Evolutionary conservation across 1,140 invertebrate species (phyloP).

Genomic region (Drosophila nasuta): DNA sequence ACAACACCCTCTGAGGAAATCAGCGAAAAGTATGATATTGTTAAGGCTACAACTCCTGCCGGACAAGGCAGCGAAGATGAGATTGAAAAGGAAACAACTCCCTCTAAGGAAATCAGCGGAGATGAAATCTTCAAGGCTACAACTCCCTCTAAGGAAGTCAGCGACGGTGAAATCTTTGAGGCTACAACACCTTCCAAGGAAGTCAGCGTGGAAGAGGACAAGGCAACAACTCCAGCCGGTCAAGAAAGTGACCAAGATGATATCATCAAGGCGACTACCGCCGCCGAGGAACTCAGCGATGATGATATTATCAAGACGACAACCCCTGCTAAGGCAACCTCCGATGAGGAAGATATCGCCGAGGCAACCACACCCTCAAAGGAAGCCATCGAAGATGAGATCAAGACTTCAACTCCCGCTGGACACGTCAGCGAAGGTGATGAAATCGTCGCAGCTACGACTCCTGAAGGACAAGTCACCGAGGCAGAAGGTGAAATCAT

Average conservation of each 20-base stretch:
- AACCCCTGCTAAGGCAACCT: conserved; percentile 39
- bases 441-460: conserved; percentile 2
- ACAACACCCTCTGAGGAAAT: conserved; percentile 4
- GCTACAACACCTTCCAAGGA: conserved; percentile 9
- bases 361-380: conserved; percentile 17
- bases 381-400: conserved; percentile 3
- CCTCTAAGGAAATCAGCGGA: not conserved
- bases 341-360: conserved; percentile 1
- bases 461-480: not conserved
- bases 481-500: not conserved
- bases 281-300: conserved; percentile 2
- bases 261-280: conserved; percentile 9
- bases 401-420: conserved; percentile 24
- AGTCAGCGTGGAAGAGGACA: not conserved
- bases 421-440: conserved; percentile 15
- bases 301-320: conserved; percentile 28
- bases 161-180: conserved; percentile 2
- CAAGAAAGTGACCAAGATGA: conserved; percentile 7
- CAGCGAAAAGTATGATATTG: not conserved
- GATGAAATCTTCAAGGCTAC: conserved; percentile 3
- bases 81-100: conserved; percentile 12
- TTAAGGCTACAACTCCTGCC: conserved; percentile 24
- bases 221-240: conserved; percentile 17
- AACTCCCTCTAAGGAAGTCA: not conserved
- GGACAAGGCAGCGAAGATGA: not conserved